Evolutionary conservation across 2,797 vertebrate genomes (phyloP).

Genomic region (Diplodus puntazzo): DNA sequence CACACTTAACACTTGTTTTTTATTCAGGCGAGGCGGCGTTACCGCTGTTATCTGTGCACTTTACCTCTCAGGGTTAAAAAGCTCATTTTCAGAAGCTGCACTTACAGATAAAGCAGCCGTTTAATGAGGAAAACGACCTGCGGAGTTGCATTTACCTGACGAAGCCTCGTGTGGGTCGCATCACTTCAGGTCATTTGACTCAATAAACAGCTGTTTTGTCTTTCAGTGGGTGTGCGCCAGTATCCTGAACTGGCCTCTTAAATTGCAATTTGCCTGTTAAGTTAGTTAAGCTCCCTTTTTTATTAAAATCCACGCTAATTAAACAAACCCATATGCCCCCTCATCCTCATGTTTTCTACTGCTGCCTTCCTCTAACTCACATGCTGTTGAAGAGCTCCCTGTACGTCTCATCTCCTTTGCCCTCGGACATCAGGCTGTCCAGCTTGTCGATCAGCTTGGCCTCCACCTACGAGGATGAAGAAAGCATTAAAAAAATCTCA

Average conservation of each 20-base stretch:
- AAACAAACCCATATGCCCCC: neutral
- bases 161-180: constrained; percentile 19
- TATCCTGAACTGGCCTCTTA: constrained; percentile 19
- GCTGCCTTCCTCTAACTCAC: constrained; percentile 68
- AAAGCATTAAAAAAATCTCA: neutral
- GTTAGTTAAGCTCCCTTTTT: neutral
- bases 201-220: constrained; percentile 29
- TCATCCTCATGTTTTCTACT: neutral
- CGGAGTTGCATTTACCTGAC: constrained; percentile 12
- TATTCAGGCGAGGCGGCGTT: neutral
- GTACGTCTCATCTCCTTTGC: constrained; percentile 98
- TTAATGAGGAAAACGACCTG: constrained; percentile 34
- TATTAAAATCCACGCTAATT: neutral
- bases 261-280: neutral
- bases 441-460: constrained; percentile 98
- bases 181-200: constrained; percentile 28
- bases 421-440: constrained; percentile 99
- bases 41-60: constrained; percentile 2
- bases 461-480: constrained; percentile 90
- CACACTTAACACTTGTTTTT: neutral
- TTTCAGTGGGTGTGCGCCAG: neutral
- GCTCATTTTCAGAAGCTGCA: constrained; percentile 24
- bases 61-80: constrained; percentile 32
- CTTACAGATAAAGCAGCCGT: constrained; percentile 10
- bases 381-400: constrained; percentile 89